Evolutionary conservation across 2,113 vertebrate genomes (phyloP), one percentile per base, ranked within the genome.

Genomic region (Hemiscyllium ocellatum): DNA sequence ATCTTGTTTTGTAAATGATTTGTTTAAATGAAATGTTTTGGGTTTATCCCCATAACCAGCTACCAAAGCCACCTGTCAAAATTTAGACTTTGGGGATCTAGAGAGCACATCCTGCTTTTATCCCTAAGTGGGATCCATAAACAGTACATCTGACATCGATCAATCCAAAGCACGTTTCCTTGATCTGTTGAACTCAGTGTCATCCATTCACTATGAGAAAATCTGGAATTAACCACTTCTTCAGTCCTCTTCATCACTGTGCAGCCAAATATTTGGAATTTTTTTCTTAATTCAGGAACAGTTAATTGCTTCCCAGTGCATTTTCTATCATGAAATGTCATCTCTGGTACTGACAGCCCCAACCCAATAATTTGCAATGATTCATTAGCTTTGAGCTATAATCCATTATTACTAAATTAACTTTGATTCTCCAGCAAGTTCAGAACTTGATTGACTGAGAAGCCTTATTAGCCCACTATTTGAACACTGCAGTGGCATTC

Each of bases 361-460:
- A 72, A 68, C 17, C 68, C 12, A 95, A 95, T 72, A 95, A 72
- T 33, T 72, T 95, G 68, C 24, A 52, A 29, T 95, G 94, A 95
- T 70, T 95, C 94, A 95, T 95, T 95, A 95, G 50, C 68, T 95
- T 19, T 52, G 94, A 70, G 91, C 91, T 70, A 20, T 69, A 94
- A 95, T 95, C 69, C 42, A 72, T 95, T 95, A 70, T 72, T 70
- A 26, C 68, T 29, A 95, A 95, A 95, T 95, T 95, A 76, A 95
- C 94, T 76, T 95, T 29, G 94, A 95, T 68, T 95, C 94, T 70
- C 50, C 68, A 72, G 93, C 47, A 95, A 68, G 29, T 42, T 20
- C 37, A 19, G 13, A 83, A 83, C 20, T 17, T 95, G 94, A 95
- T 72, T 70, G 69, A 76, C 22, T 70, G 94, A 95, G 37, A 52